These are phyloP conservation scores for Pholis gunnellus DNA, from an alignment of 2,113 vertebrate genomes.

Conservation along the genomic window DNA sequence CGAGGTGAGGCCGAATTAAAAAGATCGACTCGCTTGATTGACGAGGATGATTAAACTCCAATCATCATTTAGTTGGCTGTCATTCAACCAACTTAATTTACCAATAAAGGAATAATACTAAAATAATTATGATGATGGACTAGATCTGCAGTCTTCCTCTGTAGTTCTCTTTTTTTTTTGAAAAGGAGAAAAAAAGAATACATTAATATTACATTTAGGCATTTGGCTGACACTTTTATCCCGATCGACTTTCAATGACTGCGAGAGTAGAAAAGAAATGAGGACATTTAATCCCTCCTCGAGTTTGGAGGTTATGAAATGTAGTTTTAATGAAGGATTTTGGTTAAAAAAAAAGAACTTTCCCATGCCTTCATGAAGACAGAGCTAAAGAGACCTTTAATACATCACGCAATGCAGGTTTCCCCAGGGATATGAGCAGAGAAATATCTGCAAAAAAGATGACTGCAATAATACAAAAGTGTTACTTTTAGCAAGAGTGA, in stretches of 20 bases:
- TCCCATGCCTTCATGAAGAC: constrained; percentile 55
- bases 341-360: constrained; percentile 42
- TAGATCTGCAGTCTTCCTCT: constrained; percentile 36
- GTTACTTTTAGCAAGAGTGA: constrained; percentile 1
- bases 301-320: constrained; percentile 64
- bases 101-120: constrained; percentile 52
- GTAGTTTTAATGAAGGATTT: constrained; percentile 54
- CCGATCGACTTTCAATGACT: constrained; percentile 60
- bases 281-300: constrained; percentile 62
- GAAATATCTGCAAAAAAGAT: constrained; percentile 11
- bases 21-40: constrained; percentile 66
- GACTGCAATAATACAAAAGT: background rate
- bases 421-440: background rate
- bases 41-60: constrained; percentile 67
- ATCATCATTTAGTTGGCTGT: constrained; percentile 61
- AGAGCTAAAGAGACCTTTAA: constrained; percentile 43
- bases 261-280: constrained; percentile 53
- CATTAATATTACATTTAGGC: constrained; percentile 63
- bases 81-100: constrained; percentile 57
- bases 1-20: constrained; percentile 42
- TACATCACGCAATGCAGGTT: constrained; percentile 18
- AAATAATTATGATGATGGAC: constrained; percentile 56
- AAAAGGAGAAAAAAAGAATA: constrained; percentile 54
- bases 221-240: constrained; percentile 71
- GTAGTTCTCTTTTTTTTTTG: background rate